Conservation (phyloP, 37 sponge, comb jelly and placozoan genomes). For the Amphimedon queenslandica region DNA sequence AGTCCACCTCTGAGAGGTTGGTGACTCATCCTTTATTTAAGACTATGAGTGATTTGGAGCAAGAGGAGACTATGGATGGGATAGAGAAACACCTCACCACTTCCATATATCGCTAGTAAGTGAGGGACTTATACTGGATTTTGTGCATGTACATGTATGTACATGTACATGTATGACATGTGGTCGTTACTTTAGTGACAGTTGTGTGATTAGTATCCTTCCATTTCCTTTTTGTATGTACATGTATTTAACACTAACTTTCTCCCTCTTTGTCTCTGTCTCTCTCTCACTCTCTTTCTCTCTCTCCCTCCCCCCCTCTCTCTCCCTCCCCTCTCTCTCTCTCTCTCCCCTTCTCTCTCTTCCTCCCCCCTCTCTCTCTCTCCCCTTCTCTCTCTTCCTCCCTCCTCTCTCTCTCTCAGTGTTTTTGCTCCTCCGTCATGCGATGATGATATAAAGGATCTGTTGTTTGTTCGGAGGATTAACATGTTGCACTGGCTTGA, state of each 20-base stretch:
- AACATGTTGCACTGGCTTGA: constrained; percentile 58
- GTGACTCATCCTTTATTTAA: constrained; percentile 45
- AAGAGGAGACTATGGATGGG: constrained; percentile 62
- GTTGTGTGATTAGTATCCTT: no score
- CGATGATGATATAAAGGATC: constrained; percentile 55
- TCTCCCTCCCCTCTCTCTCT: no score
- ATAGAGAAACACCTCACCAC: constrained; percentile 76
- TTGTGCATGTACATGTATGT: background rate
- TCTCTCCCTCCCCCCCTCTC: no score
- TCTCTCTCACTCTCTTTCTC: no score
- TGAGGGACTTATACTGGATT: no score
- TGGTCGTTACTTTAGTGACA: background rate
- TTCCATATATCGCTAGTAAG: constrained; percentile 41
- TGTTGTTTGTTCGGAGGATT: constrained; percentile 41
- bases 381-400: background rate
- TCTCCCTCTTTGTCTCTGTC: no score
- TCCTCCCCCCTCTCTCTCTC: no score
- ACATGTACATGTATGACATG: constrained; percentile 3
- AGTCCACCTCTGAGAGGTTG: constrained; percentile 34
- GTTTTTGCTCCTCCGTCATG: constrained; percentile 23
- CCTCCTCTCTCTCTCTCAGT: background rate
- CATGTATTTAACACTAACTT: no score
- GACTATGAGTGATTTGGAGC: constrained; percentile 55
- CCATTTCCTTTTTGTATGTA: no score
- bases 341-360: no score